Conservation (phyloP, 2,888 invertebrate species). For the Alentia gelatinosa region DNA sequence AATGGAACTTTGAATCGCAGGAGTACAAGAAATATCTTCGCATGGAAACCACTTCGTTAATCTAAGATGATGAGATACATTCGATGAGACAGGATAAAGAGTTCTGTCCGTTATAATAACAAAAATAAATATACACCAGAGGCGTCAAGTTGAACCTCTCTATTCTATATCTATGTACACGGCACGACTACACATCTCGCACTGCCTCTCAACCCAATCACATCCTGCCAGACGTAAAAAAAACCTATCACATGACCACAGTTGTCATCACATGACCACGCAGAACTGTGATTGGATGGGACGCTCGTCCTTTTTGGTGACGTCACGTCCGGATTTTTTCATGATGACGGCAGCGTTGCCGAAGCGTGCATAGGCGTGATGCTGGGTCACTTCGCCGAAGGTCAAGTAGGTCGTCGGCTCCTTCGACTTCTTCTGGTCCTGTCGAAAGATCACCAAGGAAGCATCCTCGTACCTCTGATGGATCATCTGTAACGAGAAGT, state of each 20-base stretch:
- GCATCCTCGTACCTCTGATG: slow-evolving; percentile 78
- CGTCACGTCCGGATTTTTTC: slow-evolving; percentile 62
- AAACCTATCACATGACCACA: neutral
- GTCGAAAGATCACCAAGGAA: slow-evolving; percentile 75
- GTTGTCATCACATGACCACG: slow-evolving; percentile 60
- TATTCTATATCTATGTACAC: too few species aligned
- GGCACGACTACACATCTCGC: too few species aligned
- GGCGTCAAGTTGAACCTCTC: too few species aligned
- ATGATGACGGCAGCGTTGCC: slow-evolving; percentile 70
- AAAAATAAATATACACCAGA: too few species aligned
- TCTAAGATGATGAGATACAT: too few species aligned
- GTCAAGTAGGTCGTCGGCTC: slow-evolving; percentile 54
- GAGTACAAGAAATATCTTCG: too few species aligned
- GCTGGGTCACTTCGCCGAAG: slow-evolving; percentile 58
- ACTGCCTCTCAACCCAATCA: neutral
- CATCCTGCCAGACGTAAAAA: neutral
- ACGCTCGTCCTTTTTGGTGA: slow-evolving; percentile 60
- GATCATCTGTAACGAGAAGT: slow-evolving; percentile 62
- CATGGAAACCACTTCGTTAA: too few species aligned
- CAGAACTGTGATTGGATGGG: slow-evolving; percentile 63
- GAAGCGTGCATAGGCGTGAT: slow-evolving; percentile 66
- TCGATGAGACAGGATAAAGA: too few species aligned
- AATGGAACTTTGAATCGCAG: too few species aligned
- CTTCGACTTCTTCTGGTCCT: slow-evolving; percentile 59
- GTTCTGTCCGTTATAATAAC: too few species aligned